Evolutionary conservation across 2,797 vertebrate species (phyloP).

Genomic region (Molossus alvarezi): DNA sequence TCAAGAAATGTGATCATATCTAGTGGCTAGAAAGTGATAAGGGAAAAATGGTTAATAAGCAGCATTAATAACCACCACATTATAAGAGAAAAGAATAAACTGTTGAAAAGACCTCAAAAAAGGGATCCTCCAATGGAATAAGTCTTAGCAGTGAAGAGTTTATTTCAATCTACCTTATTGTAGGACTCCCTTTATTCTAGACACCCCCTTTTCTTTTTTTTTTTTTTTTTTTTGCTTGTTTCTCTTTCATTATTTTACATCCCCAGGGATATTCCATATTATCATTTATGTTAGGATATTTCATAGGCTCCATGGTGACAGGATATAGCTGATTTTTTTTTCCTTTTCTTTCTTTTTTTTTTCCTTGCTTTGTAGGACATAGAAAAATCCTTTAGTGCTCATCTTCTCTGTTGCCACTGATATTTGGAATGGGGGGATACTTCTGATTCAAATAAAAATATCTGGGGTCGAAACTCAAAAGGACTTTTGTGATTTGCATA

Average conservation of each 20-base stretch:
- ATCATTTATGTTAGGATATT: neutral
- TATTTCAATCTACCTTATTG: neutral
- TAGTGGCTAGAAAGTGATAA: neutral
- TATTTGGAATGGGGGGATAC: neutral
- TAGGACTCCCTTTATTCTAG: neutral
- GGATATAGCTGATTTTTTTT: neutral
- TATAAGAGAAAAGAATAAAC: neutral
- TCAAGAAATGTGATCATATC: neutral
- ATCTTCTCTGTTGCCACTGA: neutral
- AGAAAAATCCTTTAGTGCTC: neutral
- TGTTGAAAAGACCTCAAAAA: neutral
- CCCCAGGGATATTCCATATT: neutral
- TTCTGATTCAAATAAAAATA: neutral
- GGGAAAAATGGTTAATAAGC: neutral
- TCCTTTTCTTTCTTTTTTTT: neutral
- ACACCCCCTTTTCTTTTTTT: neutral
- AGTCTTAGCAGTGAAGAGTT: neutral
- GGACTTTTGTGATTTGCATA: neutral
- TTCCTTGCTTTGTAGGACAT: neutral
- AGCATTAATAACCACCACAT: neutral
- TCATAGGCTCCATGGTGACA: neutral
- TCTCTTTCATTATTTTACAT: neutral
- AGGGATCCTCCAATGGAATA: neutral
- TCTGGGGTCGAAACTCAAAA: neutral
- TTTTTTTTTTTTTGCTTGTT: neutral